A percentile compares a stretch with the other conserved stretches of the same genome.
These are phyloP conservation scores for Melinopterus prodromus DNA, from an alignment of 2,888 invertebrate species.

Conservation along the genomic window DNA sequence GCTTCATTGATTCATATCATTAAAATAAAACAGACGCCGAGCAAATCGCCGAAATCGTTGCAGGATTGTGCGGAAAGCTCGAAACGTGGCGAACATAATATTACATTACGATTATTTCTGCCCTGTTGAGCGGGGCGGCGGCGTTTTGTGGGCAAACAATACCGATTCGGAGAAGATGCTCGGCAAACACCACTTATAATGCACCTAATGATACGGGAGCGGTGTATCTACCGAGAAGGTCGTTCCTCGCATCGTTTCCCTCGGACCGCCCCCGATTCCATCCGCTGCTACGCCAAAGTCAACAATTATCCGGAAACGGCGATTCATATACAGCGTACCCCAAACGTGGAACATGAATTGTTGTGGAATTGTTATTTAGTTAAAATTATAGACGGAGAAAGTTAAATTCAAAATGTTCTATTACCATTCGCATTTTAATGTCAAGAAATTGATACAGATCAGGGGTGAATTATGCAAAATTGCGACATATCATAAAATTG, in stretches of 20 bases:
- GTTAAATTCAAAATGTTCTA: neutral
- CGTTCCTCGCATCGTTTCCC: neutral
- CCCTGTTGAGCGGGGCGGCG: neutral
- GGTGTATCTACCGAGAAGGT: neutral
- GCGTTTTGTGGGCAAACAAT: neutral
- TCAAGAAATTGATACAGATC: no score
- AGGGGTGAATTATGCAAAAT: no score
- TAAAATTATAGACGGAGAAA: neutral
- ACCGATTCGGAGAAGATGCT: slow-evolving; percentile 4
- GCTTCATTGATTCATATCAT: neutral
- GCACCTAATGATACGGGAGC: slow-evolving; percentile 4
- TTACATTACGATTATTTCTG: slow-evolving; percentile 4
- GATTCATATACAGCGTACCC: no score
- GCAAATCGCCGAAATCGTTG: neutral
- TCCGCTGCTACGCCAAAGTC: neutral
- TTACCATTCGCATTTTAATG: neutral
- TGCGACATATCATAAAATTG: no score
- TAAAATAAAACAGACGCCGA: neutral
- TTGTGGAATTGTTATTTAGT: no score
- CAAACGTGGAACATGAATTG: no score
- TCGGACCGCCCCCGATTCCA: neutral
- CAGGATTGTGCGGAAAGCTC: neutral
- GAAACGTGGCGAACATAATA: neutral
- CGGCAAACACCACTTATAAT: neutral
- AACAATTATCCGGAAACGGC: neutral